Evolutionary conservation across 2,113 vertebrate genomes (phyloP).

Genomic region (Dunckerocampus dactyliophorus): DNA sequence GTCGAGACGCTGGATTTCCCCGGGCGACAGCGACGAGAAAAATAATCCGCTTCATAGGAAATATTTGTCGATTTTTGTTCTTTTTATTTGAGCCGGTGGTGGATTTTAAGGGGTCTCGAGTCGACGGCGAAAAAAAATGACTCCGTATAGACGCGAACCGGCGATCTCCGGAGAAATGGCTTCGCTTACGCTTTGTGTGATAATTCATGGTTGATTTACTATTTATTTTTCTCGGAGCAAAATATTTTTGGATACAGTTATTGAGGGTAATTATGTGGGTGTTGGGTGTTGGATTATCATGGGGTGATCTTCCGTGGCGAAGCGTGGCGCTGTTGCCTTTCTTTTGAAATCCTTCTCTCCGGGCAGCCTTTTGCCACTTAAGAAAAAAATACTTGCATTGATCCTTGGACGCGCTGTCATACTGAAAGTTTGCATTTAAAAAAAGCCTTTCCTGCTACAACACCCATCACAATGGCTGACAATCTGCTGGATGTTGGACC

Average conservation of each 20-base stretch:
- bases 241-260: conserved; percentile 63
- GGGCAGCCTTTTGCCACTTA: conserved; percentile 60
- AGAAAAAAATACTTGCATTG: conserved; percentile 35
- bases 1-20: conserved; percentile 53
- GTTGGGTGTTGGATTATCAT: conserved; percentile 81
- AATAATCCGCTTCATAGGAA: conserved; percentile 62
- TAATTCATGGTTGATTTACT: conserved; percentile 65
- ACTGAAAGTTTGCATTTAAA: conserved; percentile 32
- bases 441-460: conserved; percentile 10
- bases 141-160: conserved; percentile 57
- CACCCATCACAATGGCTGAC: conserved; percentile 81
- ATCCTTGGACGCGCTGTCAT: conserved; percentile 19
- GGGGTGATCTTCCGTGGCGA: conserved; percentile 79
- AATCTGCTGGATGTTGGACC: conserved; percentile 92
- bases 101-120: conserved; percentile 64
- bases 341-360: conserved; percentile 69
- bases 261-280: conserved; percentile 76
- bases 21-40: conserved; percentile 61
- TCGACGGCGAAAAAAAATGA: conserved; percentile 68
- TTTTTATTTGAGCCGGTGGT: conserved; percentile 59
- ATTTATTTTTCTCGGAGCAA: conserved; percentile 61
- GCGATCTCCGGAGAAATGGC: conserved; percentile 51
- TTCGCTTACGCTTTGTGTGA: conserved; percentile 42
- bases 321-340: conserved; percentile 85
- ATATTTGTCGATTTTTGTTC: conserved; percentile 66